These are phyloP conservation scores for Teleogryllus oceanicus DNA, from an alignment of 2,888 invertebrate species.

Conservation along the genomic window DNA sequence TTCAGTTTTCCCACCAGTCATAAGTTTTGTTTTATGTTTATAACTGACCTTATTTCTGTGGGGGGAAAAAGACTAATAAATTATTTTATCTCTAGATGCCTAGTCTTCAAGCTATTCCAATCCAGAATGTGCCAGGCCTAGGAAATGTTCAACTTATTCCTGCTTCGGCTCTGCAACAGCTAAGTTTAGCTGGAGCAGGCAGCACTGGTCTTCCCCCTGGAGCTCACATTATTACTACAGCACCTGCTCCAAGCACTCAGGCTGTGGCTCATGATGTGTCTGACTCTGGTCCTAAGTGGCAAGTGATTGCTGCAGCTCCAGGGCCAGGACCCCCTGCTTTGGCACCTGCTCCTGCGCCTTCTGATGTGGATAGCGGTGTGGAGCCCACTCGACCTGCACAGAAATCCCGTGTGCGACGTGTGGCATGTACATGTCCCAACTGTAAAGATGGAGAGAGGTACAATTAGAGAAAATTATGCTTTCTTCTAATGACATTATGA, in stretches of 20 bases:
- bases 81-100: constrained; percentile 29
- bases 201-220: constrained; percentile 40
- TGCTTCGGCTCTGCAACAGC: constrained; percentile 54
- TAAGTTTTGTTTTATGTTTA: neutral
- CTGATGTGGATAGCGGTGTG: constrained; percentile 38
- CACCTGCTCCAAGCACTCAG: constrained; percentile 33
- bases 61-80: neutral
- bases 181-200: constrained; percentile 25
- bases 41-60: neutral
- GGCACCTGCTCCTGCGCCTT: constrained; percentile 20
- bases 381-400: constrained; percentile 38
- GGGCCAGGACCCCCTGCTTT: constrained; percentile 29
- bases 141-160: constrained; percentile 81
- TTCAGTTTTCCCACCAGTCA: neutral
- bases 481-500: neutral
- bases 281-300: constrained; percentile 81
- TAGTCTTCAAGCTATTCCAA: constrained; percentile 63
- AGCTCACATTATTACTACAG: constrained; percentile 42
- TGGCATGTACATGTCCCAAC: constrained; percentile 97
- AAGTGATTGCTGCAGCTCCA: constrained; percentile 55
- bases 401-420: constrained; percentile 68
- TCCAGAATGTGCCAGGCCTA: constrained; percentile 71
- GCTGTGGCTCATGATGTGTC: constrained; percentile 66
- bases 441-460: constrained; percentile 83
- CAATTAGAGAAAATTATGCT: too few relatives aligned